Evolutionary conservation across 2,797 vertebrate species (phyloP), one percentile per base, ranked within the genome.

Genomic region (Sebastes cheni): DNA sequence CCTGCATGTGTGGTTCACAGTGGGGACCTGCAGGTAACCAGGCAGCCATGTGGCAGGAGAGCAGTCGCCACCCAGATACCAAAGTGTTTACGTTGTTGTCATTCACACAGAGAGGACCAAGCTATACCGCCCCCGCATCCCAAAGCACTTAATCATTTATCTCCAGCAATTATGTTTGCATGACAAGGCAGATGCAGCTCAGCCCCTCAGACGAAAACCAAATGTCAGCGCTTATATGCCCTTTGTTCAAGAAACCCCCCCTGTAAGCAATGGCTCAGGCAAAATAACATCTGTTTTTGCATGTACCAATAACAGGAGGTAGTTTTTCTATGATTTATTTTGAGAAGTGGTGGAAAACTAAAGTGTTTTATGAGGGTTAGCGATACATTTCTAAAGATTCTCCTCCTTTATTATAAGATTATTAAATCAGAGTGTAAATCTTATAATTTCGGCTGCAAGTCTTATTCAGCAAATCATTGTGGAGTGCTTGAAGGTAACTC

Each of bases 41-140:
- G 83, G 94, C 93, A 95, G 89, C 93, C 83, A 64, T 74, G 83
- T 64, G 86, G 80, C 86, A 89, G 73, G 91, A 93, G 93, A 93
- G 84, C 65, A 77, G 79, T 90, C 88, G 87, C 89, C 84, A 90
- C 86, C 82, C 76, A 85, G 90, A 91, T 81, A 91, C 88, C 81
- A 80, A 18, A 79, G 86, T 92, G 89, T 91, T 94, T 91, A 77
- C 73, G 54, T 81, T 75, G 72, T 39, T 39, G 88, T 84, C 56
- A n/a, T 81, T 81, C 65, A 75, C 50, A 81, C 42, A 68, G 56
- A 83, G 69, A 81, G 79, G 30, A 84, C 77, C 62, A 79, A 84
- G 50, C 66, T 74, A 55, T 75, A 68, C 80, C 77, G 32, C 72
- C 72, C 59, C 81, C 64, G 71, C 81, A 88, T 81, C 83, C 70